phyloP scores from a whole-genome alignment of 2,888 invertebrate species.

The Lissonota sp. region DNA sequence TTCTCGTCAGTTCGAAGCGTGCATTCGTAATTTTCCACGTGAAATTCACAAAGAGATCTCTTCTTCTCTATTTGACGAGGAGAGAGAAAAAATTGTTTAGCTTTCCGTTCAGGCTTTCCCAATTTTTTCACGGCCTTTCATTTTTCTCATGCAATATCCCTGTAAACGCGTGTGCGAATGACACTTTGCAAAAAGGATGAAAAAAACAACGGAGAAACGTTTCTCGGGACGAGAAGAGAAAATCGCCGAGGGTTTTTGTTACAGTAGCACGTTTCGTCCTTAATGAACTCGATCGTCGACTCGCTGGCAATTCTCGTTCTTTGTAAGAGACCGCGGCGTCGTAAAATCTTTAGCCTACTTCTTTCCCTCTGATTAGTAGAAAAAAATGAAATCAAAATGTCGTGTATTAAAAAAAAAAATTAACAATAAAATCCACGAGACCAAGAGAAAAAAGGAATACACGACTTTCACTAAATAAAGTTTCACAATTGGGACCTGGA shows the following conservation, averaged over 20 bases:
- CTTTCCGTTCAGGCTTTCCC: slow-evolving; percentile 21
- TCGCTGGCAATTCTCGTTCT: background rate
- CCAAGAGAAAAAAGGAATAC: no score
- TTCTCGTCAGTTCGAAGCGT: slow-evolving; percentile 49
- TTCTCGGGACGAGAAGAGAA: background rate
- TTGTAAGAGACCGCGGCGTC: slow-evolving; percentile 30
- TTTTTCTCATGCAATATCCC: no score
- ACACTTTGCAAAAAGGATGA: no score
- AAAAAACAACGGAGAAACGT: background rate
- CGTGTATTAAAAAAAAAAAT: background rate
- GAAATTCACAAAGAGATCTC: slow-evolving; percentile 52
- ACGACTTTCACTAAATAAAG: no score
- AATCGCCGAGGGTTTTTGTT: background rate
- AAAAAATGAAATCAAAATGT: slow-evolving; percentile 34
- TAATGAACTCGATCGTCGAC: slow-evolving; percentile 51
- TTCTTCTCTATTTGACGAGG: slow-evolving; percentile 7
- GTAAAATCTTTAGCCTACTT: slow-evolving; percentile 38
- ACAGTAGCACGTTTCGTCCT: slow-evolving; percentile 4
- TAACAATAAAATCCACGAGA: no score
- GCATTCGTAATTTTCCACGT: slow-evolving; percentile 58
- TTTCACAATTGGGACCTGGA: no score
- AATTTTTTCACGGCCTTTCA: slow-evolving; percentile 62
- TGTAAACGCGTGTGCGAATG: no score
- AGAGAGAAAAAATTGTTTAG: background rate
- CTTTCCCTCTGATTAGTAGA: slow-evolving; percentile 39